Conservation (phyloP, 2,888 invertebrate genomes). For the Rutpela maculata region DNA sequence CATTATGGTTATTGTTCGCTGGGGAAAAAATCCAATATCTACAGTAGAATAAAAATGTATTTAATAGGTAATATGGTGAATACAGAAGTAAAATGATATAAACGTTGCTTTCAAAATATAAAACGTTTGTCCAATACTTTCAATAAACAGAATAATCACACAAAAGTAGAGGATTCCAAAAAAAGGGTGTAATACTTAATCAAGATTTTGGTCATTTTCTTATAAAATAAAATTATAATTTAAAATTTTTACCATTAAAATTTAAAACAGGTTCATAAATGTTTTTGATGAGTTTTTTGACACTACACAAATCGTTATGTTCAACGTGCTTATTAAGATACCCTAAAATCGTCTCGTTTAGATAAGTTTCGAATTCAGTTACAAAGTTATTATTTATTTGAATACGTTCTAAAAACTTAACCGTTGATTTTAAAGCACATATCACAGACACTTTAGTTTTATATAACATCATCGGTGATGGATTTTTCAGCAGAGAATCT, state of each 20-base stretch:
- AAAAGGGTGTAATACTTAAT: conserved; percentile 28
- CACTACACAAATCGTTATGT: conserved; percentile 59
- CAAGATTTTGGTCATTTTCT: conserved; percentile 12
- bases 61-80: conserved; percentile 26
- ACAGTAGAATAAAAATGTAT: conserved; percentile 31
- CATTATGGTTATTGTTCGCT: too few relatives aligned
- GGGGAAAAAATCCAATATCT: not conserved
- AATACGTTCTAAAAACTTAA: conserved; percentile 60
- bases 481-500: conserved; percentile 61
- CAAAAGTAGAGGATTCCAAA: not conserved
- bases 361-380: conserved; percentile 56
- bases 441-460: conserved; percentile 65
- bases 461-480: conserved; percentile 63
- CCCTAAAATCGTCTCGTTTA: conserved; percentile 58
- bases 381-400: conserved; percentile 58
- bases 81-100: conserved; percentile 32
- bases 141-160: conserved; percentile 28
- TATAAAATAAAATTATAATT: conserved; percentile 2
- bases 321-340: conserved; percentile 61
- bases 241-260: conserved; percentile 9
- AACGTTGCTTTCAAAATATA: conserved; percentile 30
- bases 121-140: conserved; percentile 29
- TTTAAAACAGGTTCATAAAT: conserved; percentile 60
- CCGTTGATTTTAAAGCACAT: conserved; percentile 61
- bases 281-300: conserved; percentile 60